These are phyloP conservation scores for Coptodon bakossiorum DNA, from an alignment of 2,113 vertebrate species.

Conservation along the genomic window DNA sequence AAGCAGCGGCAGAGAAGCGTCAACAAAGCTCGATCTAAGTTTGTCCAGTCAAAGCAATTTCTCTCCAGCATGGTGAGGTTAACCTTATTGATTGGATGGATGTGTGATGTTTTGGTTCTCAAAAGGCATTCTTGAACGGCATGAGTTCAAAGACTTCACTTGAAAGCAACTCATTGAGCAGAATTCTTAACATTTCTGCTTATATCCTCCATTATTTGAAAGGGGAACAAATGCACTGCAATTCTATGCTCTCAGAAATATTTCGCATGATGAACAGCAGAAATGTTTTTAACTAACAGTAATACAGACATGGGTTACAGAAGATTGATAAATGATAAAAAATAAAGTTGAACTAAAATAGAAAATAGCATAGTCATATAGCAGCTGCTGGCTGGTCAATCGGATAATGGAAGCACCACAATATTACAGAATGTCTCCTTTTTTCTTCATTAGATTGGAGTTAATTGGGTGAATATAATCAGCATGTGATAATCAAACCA, in stretches of 20 bases:
- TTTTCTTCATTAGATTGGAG: slow-evolving; percentile 36
- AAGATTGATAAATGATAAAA: neutral
- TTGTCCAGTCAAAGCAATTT: slow-evolving; percentile 16
- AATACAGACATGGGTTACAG: neutral
- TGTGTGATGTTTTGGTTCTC: slow-evolving; percentile 41
- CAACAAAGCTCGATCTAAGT: neutral
- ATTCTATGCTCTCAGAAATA: neutral
- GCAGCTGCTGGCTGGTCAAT: slow-evolving; percentile 4
- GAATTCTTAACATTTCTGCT: slow-evolving; percentile 10
- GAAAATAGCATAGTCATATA: neutral
- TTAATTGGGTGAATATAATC: slow-evolving; percentile 61
- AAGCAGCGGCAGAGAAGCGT: neutral
- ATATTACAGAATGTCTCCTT: neutral
- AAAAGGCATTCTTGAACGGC: slow-evolving; percentile 1
- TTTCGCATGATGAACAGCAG: neutral
- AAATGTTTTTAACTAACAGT: neutral
- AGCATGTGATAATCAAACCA: slow-evolving; percentile 52
- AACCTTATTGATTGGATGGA: slow-evolving; percentile 58
- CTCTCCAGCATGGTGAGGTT: slow-evolving; percentile 39
- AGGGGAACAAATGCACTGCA: neutral
- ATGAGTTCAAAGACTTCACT: slow-evolving; percentile 45
- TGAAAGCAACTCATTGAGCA: slow-evolving; percentile 27
- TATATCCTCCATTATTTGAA: slow-evolving; percentile 15
- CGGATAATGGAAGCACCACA: neutral
- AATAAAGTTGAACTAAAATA: neutral